Evolutionary conservation across 1,140 invertebrate species (phyloP).

Genomic region (Acromyrmex heyeri): DNA sequence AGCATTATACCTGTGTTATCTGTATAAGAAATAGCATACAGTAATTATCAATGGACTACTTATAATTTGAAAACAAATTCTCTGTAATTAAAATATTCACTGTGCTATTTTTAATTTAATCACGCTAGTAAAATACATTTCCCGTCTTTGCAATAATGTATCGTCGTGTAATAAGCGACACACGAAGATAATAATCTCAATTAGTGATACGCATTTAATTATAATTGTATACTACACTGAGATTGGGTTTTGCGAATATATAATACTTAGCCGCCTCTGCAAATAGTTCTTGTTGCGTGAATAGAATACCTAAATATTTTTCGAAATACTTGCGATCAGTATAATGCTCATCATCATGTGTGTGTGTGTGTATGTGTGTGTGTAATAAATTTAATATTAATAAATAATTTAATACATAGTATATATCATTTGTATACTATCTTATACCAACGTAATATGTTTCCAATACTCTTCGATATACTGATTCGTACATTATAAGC

Average conservation of each 20-base stretch:
- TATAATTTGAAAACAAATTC: neutral
- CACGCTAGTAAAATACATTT: neutral
- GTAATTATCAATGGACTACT: conserved; percentile 13
- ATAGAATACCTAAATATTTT: conserved; percentile 14
- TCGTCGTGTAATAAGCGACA: conserved; percentile 16
- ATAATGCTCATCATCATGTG: neutral
- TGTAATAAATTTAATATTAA: too few relatives aligned
- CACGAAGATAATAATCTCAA: conserved; percentile 32
- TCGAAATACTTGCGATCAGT: conserved; percentile 11
- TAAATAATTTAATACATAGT: conserved; percentile 25
- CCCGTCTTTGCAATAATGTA: neutral
- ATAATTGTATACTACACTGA: conserved; percentile 4
- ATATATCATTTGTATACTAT: conserved; percentile 27
- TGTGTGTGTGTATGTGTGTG: too few relatives aligned
- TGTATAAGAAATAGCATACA: neutral
- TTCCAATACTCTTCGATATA: conserved; percentile 1
- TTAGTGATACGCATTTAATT: conserved; percentile 36
- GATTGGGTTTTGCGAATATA: conserved; percentile 2
- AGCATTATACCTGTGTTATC: conserved; percentile 6
- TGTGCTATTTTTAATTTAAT: conserved; percentile 29
- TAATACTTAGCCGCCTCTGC: neutral
- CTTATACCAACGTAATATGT: conserved; percentile 23
- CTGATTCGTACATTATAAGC: neutral
- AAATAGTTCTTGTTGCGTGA: conserved; percentile 3
- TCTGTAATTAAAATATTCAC: neutral